Evolutionary conservation across 2,113 vertebrate species (phyloP), one percentile per base, ranked within the genome.

Genomic region (Leptocoma aspasia): DNA sequence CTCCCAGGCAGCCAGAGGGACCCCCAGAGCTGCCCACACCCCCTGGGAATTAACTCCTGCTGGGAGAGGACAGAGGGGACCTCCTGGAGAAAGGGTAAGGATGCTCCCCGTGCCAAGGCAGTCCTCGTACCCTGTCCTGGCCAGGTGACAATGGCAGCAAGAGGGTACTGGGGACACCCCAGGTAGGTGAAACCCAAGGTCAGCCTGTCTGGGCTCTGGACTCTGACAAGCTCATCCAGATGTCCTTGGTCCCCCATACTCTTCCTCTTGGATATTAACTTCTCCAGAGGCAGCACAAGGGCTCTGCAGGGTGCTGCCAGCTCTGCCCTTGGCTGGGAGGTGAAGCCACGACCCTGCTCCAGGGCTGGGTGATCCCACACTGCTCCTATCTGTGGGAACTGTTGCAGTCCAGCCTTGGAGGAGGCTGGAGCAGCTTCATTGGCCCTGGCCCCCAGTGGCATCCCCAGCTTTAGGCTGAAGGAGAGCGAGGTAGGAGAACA

Each of bases 311-410:
- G 75, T 68, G 63, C 71, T 56, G 42, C 59, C 27, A 47, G 77
- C 54, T 77, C 61, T 71, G 82, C 73, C 80, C 39, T 15, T 13
- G 81, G 24, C 60, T 4, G 1, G 31, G 42, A 47, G 39, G 22
- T 17, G 20, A 30, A 60, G 56, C 75, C 7, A 2, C 6, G 18
- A 27, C 6, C 12, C 26, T 11, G 30, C 57, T 66, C 15, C 28
- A 21, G 79, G n/a, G 13, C 45, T 1, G 6, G 72, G 37, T 7
- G 35, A 23, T 14, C n/a, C 20, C 1, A 0, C 37, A 44, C 41
- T 15, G 60, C 85, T 83, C 45, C 82, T 20, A 2, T 0, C 4
- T 0, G 1, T 11, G 52, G 64, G 56, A 49, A 20, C 1, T 2
- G 68, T 12, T 77, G 2, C 1, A 87, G 35, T 1, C 39, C 49